Conservation (phyloP, 2,888 invertebrate species). For the Tupiocoris notatus region DNA sequence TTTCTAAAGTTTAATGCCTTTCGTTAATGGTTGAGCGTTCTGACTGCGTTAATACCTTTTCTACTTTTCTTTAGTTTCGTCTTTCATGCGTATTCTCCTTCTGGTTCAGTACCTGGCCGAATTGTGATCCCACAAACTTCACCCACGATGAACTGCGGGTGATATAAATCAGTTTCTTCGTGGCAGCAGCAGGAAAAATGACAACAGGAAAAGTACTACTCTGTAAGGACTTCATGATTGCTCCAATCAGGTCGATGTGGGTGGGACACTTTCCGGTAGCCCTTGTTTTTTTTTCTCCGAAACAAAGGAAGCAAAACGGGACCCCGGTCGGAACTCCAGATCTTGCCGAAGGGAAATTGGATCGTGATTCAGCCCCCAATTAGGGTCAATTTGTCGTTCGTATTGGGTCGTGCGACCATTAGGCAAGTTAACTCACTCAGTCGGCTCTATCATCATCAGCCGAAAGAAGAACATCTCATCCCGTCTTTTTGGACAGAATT, state of each 20-base stretch:
- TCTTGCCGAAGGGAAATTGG: constrained; percentile 31
- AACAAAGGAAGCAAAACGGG: not conserved
- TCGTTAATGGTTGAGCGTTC: too few species aligned
- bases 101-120: too few species aligned
- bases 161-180: too few species aligned
- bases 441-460: not conserved
- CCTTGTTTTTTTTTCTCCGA: not conserved
- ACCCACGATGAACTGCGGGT: too few species aligned
- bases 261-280: constrained; percentile 36
- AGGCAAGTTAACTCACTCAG: not conserved
- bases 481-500: not conserved
- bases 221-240: not conserved
- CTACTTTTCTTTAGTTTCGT: too few species aligned
- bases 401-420: constrained; percentile 24
- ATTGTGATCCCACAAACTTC: too few species aligned
- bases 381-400: constrained; percentile 36
- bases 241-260: constrained; percentile 35
- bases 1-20: too few species aligned
- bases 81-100: too few species aligned
- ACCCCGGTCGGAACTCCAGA: not conserved
- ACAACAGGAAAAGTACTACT: not conserved
- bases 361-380: constrained; percentile 41
- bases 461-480: not conserved
- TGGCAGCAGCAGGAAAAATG: too few species aligned
- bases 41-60: too few species aligned